These are phyloP conservation scores for Cairina moschata DNA, from an alignment of 2,113 vertebrate species.

Conservation along the genomic window DNA sequence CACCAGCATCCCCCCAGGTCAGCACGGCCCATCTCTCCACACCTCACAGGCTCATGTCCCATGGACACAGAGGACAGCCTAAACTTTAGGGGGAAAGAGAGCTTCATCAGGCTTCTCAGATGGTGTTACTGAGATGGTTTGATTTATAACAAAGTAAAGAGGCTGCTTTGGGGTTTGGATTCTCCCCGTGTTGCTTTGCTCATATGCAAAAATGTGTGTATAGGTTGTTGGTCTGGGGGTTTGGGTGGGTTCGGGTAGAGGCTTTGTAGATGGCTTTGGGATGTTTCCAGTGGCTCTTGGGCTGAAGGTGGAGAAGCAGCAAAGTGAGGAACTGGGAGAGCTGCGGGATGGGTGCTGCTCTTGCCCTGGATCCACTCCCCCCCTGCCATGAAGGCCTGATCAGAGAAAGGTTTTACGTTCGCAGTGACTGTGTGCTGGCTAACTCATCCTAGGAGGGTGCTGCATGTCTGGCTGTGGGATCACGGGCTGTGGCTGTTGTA, in stretches of 20 bases:
- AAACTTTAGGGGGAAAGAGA: not conserved
- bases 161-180: not conserved
- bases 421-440: not conserved
- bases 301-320: not conserved
- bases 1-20: not conserved
- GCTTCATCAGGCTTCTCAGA: not conserved
- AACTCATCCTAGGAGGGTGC: not conserved
- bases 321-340: rapidly evolving
- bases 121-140: not conserved
- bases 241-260: not conserved
- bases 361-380: rapidly evolving
- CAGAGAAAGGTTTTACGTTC: not conserved
- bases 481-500: not conserved
- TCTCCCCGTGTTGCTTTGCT: not conserved
- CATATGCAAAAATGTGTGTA: rapidly evolving
- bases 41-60: not conserved
- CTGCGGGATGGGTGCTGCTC: rapidly evolving
- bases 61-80: not conserved
- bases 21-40: not conserved
- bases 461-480: not conserved
- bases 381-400: rapidly evolving
- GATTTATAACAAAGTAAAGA: not conserved
- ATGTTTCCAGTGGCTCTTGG: not conserved
- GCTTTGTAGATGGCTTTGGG: not conserved
- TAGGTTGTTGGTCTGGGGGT: not conserved